phyloP scores from a whole-genome alignment of 2,797 vertebrate genomes.

The Eremophila alpestris region DNA sequence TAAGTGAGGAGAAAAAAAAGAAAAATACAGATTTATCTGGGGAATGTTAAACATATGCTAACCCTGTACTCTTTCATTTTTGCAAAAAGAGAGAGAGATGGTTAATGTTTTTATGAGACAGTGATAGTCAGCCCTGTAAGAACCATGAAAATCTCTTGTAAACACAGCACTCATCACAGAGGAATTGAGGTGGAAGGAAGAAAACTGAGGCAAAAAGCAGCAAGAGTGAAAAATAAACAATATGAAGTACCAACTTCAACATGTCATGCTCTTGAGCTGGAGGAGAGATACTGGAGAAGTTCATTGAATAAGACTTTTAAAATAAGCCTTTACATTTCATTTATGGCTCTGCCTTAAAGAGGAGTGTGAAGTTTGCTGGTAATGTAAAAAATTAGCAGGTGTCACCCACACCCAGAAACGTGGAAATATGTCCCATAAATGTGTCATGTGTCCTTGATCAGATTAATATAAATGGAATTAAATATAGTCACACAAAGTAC shows the following conservation, averaged over 20 bases:
- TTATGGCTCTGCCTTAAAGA: background rate
- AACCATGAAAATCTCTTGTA: background rate
- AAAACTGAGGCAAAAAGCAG: background rate
- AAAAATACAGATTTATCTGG: background rate
- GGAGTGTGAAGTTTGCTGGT: fast-evolving
- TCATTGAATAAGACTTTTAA: background rate
- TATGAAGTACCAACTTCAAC: background rate
- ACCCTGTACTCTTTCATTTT: background rate
- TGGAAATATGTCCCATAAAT: background rate
- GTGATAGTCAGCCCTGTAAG: background rate
- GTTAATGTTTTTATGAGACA: background rate
- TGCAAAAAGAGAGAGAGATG: background rate
- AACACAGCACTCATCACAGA: background rate
- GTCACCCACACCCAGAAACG: background rate
- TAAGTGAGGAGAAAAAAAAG: background rate
- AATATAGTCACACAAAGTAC: background rate
- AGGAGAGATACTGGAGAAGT: background rate
- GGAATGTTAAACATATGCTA: background rate
- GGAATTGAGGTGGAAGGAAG: background rate
- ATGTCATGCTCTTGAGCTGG: background rate
- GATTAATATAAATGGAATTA: background rate
- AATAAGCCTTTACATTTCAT: background rate
- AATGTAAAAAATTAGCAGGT: fast-evolving
- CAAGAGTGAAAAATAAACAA: background rate
- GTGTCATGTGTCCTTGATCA: fast-evolving